phyloP scores from a whole-genome alignment of 2,797 vertebrate species.

The Cichlasoma orientale region DNA sequence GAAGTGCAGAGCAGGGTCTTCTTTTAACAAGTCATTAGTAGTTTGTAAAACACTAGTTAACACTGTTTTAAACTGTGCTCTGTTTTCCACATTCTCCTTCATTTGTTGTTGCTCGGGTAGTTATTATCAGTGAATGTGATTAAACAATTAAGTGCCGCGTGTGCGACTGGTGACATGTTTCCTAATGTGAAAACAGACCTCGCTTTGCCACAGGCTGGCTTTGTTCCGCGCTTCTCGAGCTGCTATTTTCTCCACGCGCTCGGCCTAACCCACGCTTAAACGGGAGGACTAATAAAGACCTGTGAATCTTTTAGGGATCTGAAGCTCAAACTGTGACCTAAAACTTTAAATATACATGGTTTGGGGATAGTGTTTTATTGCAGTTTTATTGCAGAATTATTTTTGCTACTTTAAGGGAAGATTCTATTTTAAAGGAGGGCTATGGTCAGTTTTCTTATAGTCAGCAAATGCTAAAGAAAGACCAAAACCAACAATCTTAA shows the following conservation, averaged over 20 bases:
- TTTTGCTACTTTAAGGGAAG: not conserved
- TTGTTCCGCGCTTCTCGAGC: not conserved
- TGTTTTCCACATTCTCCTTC: not conserved
- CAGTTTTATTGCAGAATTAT: not conserved
- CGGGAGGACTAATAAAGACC: not conserved
- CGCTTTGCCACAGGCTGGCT: not conserved
- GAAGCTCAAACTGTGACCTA: not conserved
- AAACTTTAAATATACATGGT: not conserved
- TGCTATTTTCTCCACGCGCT: not conserved
- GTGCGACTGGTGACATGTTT: not conserved
- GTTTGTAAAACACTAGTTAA: not conserved
- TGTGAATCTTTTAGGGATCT: not conserved
- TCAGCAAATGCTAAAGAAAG: not conserved
- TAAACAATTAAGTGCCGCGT: not conserved
- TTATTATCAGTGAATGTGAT: not conserved
- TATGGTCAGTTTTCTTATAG: not conserved
- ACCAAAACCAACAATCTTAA: not conserved
- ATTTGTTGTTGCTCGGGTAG: not conserved
- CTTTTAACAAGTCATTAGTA: not conserved
- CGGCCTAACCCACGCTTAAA: not conserved
- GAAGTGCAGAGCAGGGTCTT: not conserved
- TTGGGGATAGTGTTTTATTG: not conserved
- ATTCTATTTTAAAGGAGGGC: not conserved
- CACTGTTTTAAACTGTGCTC: not conserved
- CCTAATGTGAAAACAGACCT: not conserved